Evolutionary conservation across 2,113 vertebrate species (phyloP).

Genomic region (Misgurnus mizolepis): DNA sequence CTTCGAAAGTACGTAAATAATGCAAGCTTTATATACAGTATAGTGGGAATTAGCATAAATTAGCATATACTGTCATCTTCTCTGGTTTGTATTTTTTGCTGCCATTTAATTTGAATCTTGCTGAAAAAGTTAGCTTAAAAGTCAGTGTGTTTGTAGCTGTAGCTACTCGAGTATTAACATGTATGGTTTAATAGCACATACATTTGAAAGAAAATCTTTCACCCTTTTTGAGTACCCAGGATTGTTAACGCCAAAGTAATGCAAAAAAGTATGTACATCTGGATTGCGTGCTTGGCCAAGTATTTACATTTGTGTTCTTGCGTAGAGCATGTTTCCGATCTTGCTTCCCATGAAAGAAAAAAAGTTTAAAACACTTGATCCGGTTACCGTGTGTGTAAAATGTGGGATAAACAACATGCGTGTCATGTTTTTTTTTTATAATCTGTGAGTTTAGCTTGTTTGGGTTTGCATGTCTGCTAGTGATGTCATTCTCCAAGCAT

Average conservation of each 20-base stretch:
- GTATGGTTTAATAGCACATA: not conserved
- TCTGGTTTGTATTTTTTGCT: not conserved
- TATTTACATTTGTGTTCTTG: not conserved
- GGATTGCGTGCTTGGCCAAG: not conserved
- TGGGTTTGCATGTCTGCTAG: constrained; percentile 64
- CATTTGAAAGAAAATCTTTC: not conserved
- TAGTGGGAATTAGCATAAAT: too few relatives aligned
- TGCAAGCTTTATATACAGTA: too few relatives aligned
- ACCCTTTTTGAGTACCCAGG: not conserved
- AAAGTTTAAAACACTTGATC: not conserved
- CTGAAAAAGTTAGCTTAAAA: not conserved
- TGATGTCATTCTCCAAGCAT: constrained; percentile 57
- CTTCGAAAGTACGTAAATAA: not conserved
- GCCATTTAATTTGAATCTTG: not conserved
- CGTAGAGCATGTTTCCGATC: not conserved
- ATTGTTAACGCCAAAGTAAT: not conserved
- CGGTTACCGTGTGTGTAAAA: too few relatives aligned
- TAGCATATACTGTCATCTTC: too few relatives aligned
- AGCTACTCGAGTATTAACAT: not conserved
- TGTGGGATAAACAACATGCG: not conserved
- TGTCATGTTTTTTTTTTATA: not conserved
- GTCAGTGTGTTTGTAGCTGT: not conserved
- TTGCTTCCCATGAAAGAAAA: too few relatives aligned
- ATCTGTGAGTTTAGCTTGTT: not conserved
- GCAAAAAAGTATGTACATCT: not conserved